Evolutionary conservation across 2,888 invertebrate species (phyloP).

Genomic region (Ectemnius cavifrons): DNA sequence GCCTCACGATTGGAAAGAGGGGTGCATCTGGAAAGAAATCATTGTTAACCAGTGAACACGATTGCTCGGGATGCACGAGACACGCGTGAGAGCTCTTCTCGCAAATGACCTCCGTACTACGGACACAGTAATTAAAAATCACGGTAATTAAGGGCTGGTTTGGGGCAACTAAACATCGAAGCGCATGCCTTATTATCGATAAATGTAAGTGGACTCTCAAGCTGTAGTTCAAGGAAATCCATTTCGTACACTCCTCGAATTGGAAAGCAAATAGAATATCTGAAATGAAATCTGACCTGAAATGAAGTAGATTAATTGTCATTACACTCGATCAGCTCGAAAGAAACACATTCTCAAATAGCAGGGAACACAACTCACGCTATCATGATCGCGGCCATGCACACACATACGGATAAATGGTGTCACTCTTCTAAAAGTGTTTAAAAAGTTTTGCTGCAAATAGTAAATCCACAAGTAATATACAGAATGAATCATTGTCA

Average conservation of each 20-base stretch:
- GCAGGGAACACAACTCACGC: slow-evolving; percentile 26
- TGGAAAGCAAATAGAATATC: too few relatives aligned
- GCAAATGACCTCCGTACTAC: too few relatives aligned
- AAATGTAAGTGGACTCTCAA: slow-evolving; percentile 22
- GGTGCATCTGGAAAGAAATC: slow-evolving; percentile 72
- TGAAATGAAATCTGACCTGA: too few relatives aligned
- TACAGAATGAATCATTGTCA: too few relatives aligned
- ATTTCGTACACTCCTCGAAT: slow-evolving; percentile 43
- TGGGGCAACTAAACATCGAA: slow-evolving; percentile 65
- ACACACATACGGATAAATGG: too few relatives aligned
- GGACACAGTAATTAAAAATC: slow-evolving; percentile 12
- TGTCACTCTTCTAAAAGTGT: too few relatives aligned
- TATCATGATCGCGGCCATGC: slow-evolving; percentile 3
- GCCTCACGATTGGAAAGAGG: slow-evolving; percentile 76
- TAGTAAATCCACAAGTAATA: too few relatives aligned
- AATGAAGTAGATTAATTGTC: not conserved
- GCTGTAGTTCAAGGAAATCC: slow-evolving; percentile 20
- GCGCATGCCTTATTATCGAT: slow-evolving; percentile 66
- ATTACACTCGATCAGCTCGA: slow-evolving; percentile 32
- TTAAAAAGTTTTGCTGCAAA: too few relatives aligned
- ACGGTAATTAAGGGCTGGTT: slow-evolving; percentile 27
- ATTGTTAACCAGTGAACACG: slow-evolving; percentile 44
- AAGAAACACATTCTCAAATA: slow-evolving; percentile 36
- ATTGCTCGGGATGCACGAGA: slow-evolving; percentile 5
- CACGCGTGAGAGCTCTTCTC: not conserved